phyloP scores from a whole-genome alignment of 1,140 invertebrate species.

The Manduca sexta region DNA sequence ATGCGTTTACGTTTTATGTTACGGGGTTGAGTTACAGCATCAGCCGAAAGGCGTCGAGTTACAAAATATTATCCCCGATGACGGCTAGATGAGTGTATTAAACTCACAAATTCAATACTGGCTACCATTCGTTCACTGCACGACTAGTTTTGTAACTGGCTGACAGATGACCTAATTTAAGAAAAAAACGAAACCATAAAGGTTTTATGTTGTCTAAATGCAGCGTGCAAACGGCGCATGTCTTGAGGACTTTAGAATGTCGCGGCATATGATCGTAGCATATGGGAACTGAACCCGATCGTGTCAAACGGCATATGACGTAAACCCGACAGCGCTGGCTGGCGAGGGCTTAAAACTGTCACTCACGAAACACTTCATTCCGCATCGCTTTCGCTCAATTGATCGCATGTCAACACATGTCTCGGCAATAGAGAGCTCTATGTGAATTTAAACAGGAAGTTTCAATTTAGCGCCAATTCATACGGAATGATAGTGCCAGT shows the following conservation, averaged over 20 bases:
- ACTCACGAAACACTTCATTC: slow-evolving; percentile 51
- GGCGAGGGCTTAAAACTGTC: slow-evolving; percentile 44
- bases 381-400: slow-evolving; percentile 65
- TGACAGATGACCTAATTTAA: too few relatives aligned
- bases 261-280: slow-evolving; percentile 32
- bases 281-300: slow-evolving; percentile 29
- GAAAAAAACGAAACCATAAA: slow-evolving; percentile 15
- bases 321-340: slow-evolving; percentile 27
- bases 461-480: slow-evolving; percentile 69
- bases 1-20: slow-evolving; percentile 3
- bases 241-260: slow-evolving; percentile 23
- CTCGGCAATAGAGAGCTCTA: slow-evolving; percentile 49
- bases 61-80: slow-evolving; percentile 56
- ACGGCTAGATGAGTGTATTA: background rate
- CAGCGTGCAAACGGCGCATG: slow-evolving; percentile 22
- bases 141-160: too few relatives aligned
- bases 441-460: slow-evolving; percentile 67
- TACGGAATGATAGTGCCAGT: slow-evolving; percentile 52
- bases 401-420: slow-evolving; percentile 58
- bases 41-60: slow-evolving; percentile 39
- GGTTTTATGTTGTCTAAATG: slow-evolving; percentile 23
- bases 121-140: too few relatives aligned
- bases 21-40: slow-evolving; percentile 23
- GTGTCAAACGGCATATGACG: slow-evolving; percentile 47
- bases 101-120: too few relatives aligned